Percentiles rank a stretch among this genome's conserved stretches.
phyloP scores from a whole-genome alignment of 2,888 invertebrate species.

The Suillia variegata region DNA sequence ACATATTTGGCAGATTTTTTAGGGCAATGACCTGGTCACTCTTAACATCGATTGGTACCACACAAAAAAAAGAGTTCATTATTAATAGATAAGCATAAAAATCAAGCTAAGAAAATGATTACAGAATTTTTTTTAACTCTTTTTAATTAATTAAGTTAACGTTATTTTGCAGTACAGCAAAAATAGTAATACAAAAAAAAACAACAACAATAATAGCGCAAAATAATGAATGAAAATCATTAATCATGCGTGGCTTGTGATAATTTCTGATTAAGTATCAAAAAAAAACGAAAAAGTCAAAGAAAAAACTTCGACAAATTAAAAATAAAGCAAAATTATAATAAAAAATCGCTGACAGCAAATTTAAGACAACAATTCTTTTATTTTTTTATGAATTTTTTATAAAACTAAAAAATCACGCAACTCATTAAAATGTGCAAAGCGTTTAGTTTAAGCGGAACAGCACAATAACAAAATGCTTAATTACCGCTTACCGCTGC shows the following conservation, averaged over 20 bases:
- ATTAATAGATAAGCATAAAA: too few relatives aligned
- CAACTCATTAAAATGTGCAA: neutral
- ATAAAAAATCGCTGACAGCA: slow-evolving; percentile 13
- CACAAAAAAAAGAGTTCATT: too few relatives aligned
- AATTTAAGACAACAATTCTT: slow-evolving; percentile 8
- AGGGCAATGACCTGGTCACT: too few relatives aligned
- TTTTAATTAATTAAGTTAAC: too few relatives aligned
- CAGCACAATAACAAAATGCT: neutral
- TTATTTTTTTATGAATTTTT: neutral
- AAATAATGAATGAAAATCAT: slow-evolving; percentile 8
- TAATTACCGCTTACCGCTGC: slow-evolving; percentile 1
- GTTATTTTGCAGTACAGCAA: too few relatives aligned
- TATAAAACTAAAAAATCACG: neutral
- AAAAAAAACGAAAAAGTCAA: slow-evolving; percentile 15
- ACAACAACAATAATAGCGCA: slow-evolving; percentile 1
- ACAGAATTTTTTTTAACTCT: too few relatives aligned
- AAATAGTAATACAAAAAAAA: too few relatives aligned
- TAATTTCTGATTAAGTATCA: slow-evolving; percentile 25
- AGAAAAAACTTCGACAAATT: too few relatives aligned
- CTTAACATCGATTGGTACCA: too few relatives aligned
- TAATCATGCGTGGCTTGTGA: slow-evolving; percentile 16
- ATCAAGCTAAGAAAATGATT: too few relatives aligned
- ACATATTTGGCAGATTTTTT: too few relatives aligned
- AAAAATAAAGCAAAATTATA: slow-evolving; percentile 11
- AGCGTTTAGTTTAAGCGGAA: neutral